Base-by-base conservation (phyloP, 1,140 invertebrate genomes). In the Diorhabda elongata region DNA sequence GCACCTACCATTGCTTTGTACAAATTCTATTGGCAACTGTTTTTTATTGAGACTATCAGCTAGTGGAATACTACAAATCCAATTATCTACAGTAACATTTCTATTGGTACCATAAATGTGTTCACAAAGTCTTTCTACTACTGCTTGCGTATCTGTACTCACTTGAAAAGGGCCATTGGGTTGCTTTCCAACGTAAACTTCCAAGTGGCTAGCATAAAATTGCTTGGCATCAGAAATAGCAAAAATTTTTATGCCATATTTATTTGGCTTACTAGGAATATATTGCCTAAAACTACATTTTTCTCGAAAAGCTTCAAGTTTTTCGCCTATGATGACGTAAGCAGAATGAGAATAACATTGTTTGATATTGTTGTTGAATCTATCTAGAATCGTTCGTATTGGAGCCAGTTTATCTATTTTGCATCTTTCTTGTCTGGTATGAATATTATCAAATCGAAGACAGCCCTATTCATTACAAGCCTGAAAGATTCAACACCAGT, bases 61-160 rank as follows among this genome's bases (percentile, higher is more conserved):
- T 43, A 73, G 45, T 58, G 74, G 71, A 41, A 79, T 69, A 9
- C 77, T 80, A 42, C 72, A 74, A 67, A 80, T 79, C 75, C 77
- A 81, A 69, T 81, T 81, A 57, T 81, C 78, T 62, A 66, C 74
- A 5, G 77, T 78, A 8, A 81, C 69, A 64, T 77, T 79, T 63
- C 78, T 73, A 52, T 77, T 71, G 11, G 73, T 61, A 69, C 69
- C 63, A 42, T 73, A 63, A 69, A 79, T 72, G 52, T 74, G 74
- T 45, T 69, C 42, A 58, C 44, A 43, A 3, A 80, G 64, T 44
- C 74, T 3, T 26, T 61, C 26, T 8, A 69, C 61, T 58, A 69
- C 11, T 11, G 5, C 11, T 6, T 9, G 6, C 43, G 67, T 41
- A 4, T 56, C 43, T 42, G 68, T 69, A 58, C 42, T 69, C 2